A percentile compares a stretch with the other conserved stretches of the same genome.
These are phyloP conservation scores for Pedetes capensis DNA, from an alignment of 2,113 vertebrate genomes.

Conservation along the genomic window DNA sequence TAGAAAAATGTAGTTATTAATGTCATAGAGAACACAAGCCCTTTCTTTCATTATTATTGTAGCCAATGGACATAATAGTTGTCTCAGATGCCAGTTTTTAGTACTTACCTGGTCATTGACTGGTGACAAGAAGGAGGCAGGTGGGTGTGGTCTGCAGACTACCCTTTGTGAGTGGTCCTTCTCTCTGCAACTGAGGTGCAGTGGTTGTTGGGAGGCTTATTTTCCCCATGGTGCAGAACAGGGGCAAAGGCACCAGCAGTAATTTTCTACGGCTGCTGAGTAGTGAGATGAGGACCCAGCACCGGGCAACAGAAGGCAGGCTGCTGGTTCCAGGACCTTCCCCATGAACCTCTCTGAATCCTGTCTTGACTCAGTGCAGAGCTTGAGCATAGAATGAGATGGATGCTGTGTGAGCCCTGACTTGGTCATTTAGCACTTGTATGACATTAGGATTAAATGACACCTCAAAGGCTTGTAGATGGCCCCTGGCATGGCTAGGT, in stretches of 20 bases:
- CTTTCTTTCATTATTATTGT: not conserved
- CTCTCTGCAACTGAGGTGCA: not conserved
- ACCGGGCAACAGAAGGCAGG: not conserved
- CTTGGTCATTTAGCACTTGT: not conserved
- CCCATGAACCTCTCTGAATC: not conserved
- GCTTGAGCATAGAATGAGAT: not conserved
- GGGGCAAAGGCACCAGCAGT: not conserved
- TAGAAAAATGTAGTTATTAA: not conserved
- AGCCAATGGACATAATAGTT: not conserved
- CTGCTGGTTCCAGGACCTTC: not conserved
- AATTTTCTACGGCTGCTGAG: not conserved
- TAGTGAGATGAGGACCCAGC: not conserved
- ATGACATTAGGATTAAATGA: constrained; percentile 40
- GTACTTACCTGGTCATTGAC: not conserved
- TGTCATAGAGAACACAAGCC: not conserved
- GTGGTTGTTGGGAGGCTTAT: not conserved
- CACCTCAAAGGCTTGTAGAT: not conserved
- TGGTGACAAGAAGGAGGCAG: not conserved
- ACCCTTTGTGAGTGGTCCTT: not conserved
- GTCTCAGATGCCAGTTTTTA: not conserved
- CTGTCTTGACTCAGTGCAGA: not conserved
- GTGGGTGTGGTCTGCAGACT: accelerated
- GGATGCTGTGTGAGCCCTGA: not conserved
- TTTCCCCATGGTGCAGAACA: not conserved
- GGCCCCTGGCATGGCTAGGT: not conserved